Evolutionary conservation across 2,888 invertebrate genomes (phyloP), one percentile per base, ranked within the genome.

Genomic region (Syrphus vitripennis): DNA sequence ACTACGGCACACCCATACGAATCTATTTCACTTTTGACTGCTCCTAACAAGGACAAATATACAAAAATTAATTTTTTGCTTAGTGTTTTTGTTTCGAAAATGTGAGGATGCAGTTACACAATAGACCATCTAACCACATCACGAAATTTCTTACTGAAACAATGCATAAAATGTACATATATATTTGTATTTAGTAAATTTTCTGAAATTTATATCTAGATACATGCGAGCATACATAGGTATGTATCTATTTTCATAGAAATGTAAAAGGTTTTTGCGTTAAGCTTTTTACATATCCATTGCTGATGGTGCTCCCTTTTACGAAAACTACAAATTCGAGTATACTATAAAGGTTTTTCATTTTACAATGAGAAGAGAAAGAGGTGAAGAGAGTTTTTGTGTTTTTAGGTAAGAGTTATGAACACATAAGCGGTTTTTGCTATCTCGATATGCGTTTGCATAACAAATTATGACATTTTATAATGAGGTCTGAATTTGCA

Each of bases 21-120:
- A 34, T 34, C 19, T 37, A 21, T n/a, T 59, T 37, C 21, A 31
- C 29, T 2, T 7, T 4, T 34, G 1, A 34, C 3, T 34, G 31
- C 3, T 45, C 29, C 42, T 45, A 65, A 65, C 65, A 7, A 65
- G 65, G 4, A 65, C 65, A 65, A 65, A 65, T 65, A 19, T 45
- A 31, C 19, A 19, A 45, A 65, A 65, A 31, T 29, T 31, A 65
- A 45, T 65, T 65, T 65, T 59, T 55, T 29, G 9, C 19, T 19
- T 31, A 5, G 9, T 31, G 6, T 19, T 7, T 31, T 19, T 31
- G 31, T 21, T 21, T 7, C 4, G 6, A 1, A 1, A 14, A 34
- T 42, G 19, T 19, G 19, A 45, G 29, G 31, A 65, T 65, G 19
- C 31, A 65, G 29, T 65, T 45, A 42, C 61, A 61, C 24, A 61